Evolutionary conservation across 1,140 invertebrate genomes (phyloP), one percentile per base, ranked within the genome.

Genomic region (Sweltsa coloradensis): DNA sequence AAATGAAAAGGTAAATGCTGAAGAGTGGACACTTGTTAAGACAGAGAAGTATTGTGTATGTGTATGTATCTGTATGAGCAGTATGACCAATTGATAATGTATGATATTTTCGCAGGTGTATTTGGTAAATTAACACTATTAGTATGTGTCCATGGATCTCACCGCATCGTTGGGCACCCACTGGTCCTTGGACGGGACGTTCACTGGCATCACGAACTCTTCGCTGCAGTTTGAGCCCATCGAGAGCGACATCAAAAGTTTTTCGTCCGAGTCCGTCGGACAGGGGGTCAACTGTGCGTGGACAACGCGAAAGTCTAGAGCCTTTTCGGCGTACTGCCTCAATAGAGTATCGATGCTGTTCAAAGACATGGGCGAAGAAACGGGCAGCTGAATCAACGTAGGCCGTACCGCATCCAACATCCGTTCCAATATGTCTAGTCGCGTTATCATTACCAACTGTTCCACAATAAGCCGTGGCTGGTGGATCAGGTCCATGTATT

Each of bases 391-490:
- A 4, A 26, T 7, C 24, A 18, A 13, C 13, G 21, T n/a, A 14
- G 25, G 51, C 4, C 51, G 41, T 1, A 71, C 52, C 3, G 55
- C 51, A 6, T 58, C 57, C 16, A 79, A 37, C 5, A 83, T 72
- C 26, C 68, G 70, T 1, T 71, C 63, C 5, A 85, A 59, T 49
- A 70, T 68, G 55, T 84, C 80, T 34, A 85, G 68, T 58, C 78
- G 80, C 1, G 74, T 77, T 54, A 85, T 84, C 82, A 86, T 85
- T 1, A 86, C 55, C 36, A 84, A 64, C 54, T 83, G 78, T 52
- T 86, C 83, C 3, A 86, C 65, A 56, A 86, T 80, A 0, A 81
- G 57, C 14, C 83, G 54, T 0, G 83, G 83, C 51, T 75, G 72
- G 18, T 73, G 71, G 21, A 84, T 71, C 3, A 85, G 55, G 49